Evolutionary conservation across 1,140 invertebrate species (phyloP).

Genomic region (Sycophila sp.): DNA sequence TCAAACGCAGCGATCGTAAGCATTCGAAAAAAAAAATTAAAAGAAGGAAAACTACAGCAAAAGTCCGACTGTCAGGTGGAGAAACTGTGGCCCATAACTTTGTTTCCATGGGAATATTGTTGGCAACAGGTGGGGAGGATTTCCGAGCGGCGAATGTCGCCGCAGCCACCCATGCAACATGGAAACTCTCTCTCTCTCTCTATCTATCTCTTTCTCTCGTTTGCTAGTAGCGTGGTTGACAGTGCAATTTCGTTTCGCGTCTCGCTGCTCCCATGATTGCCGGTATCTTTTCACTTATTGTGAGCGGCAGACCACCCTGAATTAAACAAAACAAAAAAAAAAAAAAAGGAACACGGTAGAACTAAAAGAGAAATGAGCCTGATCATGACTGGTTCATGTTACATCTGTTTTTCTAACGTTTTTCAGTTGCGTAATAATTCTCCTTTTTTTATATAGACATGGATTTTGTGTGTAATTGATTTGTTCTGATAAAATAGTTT

Average conservation of each 20-base stretch:
- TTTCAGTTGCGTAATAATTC: neutral
- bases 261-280: conserved; percentile 10
- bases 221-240: conserved; percentile 40
- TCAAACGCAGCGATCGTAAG: neutral
- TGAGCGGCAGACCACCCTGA: neutral
- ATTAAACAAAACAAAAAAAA: too few species aligned
- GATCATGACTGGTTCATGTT: too few species aligned
- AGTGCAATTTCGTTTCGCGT: conserved; percentile 57
- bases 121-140: conserved; percentile 36
- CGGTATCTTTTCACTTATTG: conserved; percentile 3
- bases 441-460: neutral
- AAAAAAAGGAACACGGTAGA: neutral
- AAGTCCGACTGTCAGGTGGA: conserved; percentile 11
- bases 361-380: neutral
- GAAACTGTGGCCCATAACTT: conserved; percentile 28
- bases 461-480: too few species aligned
- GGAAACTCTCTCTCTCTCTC: neutral
- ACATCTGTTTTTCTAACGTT: too few species aligned
- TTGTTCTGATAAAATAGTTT: too few species aligned
- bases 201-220: conserved; percentile 14
- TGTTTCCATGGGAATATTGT: conserved; percentile 30
- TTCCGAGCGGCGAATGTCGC: conserved; percentile 9
- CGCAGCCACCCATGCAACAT: neutral
- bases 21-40: neutral
- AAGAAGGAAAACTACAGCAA: conserved; percentile 12